A percentile compares a stretch with the other conserved stretches of the same genome.
phyloP scores from a whole-genome alignment of 23 tunicate genomes.

The Styela plicata region DNA sequence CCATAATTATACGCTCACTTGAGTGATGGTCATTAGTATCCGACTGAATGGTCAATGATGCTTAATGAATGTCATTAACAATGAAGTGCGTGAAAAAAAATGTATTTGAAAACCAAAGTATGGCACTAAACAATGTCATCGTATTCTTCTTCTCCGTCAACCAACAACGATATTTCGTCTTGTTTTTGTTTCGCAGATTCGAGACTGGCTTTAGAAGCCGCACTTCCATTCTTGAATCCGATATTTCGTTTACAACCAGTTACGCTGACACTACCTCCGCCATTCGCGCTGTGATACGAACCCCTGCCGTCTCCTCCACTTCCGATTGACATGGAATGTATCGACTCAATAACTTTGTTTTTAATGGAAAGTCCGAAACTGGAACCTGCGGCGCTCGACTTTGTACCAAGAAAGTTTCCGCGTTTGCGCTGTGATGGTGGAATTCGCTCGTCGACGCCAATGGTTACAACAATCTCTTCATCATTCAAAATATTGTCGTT shows the following conservation, averaged over 20 bases:
- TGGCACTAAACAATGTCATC: slow-evolving; percentile 3
- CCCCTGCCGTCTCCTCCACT: slow-evolving; percentile 28
- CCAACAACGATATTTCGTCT: slow-evolving; percentile 1
- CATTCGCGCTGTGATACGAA: slow-evolving; percentile 11
- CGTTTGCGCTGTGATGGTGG: slow-evolving; percentile 10
- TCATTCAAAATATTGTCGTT: slow-evolving; percentile 55
- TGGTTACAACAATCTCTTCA: slow-evolving; percentile 44
- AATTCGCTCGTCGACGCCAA: slow-evolving; percentile 72
- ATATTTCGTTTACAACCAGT: neutral
- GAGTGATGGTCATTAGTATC: too few species aligned
- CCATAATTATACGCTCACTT: too few species aligned
- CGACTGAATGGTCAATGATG: too few species aligned
- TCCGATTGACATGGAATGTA: slow-evolving; percentile 63
- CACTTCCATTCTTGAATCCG: neutral
- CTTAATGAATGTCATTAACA: too few species aligned
- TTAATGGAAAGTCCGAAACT: slow-evolving; percentile 38
- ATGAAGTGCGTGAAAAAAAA: too few species aligned
- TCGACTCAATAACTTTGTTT: slow-evolving; percentile 64
- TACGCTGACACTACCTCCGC: neutral
- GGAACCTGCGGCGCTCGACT: neutral
- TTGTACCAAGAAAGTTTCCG: neutral
- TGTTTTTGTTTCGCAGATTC: neutral
- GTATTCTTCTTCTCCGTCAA: neutral
- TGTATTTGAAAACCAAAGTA: too few species aligned
- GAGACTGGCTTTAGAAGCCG: neutral